Evolutionary conservation across 2,888 invertebrate genomes (phyloP), one percentile per base, ranked within the genome.

Genomic region (Cylindroiulus punctatus): DNA sequence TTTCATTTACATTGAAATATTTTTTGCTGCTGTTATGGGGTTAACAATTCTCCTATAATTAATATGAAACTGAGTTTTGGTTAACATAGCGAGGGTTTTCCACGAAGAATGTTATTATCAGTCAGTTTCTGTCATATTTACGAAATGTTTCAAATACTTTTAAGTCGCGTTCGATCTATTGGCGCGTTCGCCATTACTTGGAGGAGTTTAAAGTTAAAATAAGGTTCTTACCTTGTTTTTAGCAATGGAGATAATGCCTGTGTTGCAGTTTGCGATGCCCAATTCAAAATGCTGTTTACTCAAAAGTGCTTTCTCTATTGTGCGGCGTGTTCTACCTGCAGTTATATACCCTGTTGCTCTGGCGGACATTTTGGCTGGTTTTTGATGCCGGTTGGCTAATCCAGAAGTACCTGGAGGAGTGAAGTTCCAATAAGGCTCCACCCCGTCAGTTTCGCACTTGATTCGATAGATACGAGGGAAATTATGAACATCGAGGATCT

Each of bases 331-430:
- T 30, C 76, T 30, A 76, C 76, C 76, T 76, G 76, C 76, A 30
- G 26, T 76, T 76, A 76, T 76, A 76, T 76, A 76, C 76, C 30
- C 76, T 76, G 76, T 76, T 76, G 76, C 76, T 76, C 76, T 76
- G 76, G 76, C 30, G 30, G 76, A 76, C 76, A 76, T 76, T 76
- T 76, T 76, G 76, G 30, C 10, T 76, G 76, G 30, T 76, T 76
- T 76, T 76, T 76, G 76, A 76, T 76, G 76, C 76, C 76, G 76
- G 76, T 76, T 76, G 76, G 76, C 76, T 76, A 76, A 76, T 76
- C 76, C 76, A 76, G 30, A 76, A 76, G 76, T 76, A 76, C 76
- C 76, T 76, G 30, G 76, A 12, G 76, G 30, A 76, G 76, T 76
- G 30, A 76, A 30, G 76, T 76, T 76, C 76, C 76, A 76, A 76